Evolutionary conservation across 2,113 vertebrate genomes (phyloP).

Genomic region (Lagopus leucura): DNA sequence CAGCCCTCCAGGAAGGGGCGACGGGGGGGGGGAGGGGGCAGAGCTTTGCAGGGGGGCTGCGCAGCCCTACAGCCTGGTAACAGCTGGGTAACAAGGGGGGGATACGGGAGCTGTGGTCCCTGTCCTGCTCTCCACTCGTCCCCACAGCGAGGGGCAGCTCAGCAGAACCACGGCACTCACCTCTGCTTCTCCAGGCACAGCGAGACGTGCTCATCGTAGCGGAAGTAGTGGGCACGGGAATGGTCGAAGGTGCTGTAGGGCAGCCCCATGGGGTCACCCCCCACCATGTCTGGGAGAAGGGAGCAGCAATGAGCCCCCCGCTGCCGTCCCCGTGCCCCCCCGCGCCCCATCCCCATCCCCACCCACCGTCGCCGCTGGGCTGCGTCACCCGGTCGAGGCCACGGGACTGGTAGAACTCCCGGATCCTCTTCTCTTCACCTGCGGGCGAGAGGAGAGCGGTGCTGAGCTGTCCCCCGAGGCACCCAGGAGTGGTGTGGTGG

Average conservation of each 20-base stretch:
- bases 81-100: background rate
- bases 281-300: conserved; percentile 81
- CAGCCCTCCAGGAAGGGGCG: no score
- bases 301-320: background rate
- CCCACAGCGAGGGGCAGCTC: background rate
- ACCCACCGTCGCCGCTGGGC: conserved; percentile 90
- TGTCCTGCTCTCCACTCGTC: no score
- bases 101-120: fast-evolving
- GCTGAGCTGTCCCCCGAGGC: background rate
- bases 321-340: background rate
- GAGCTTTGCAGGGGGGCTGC: background rate
- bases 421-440: conserved; percentile 96
- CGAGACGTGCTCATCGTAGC: conserved; percentile 95
- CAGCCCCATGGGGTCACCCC: conserved; percentile 87
- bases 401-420: conserved; percentile 95
- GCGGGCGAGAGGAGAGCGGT: background rate
- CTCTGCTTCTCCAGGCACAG: conserved; percentile 93
- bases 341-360: background rate
- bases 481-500: fast-evolving
- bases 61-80: background rate
- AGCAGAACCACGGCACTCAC: conserved; percentile 64
- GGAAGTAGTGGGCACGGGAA: conserved; percentile 95
- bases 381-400: conserved; percentile 93
- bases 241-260: conserved; percentile 94
- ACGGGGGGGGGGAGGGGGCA: no score